Conservation (phyloP, 2,888 invertebrate genomes). For the Gisinianus flammeolus region DNA sequence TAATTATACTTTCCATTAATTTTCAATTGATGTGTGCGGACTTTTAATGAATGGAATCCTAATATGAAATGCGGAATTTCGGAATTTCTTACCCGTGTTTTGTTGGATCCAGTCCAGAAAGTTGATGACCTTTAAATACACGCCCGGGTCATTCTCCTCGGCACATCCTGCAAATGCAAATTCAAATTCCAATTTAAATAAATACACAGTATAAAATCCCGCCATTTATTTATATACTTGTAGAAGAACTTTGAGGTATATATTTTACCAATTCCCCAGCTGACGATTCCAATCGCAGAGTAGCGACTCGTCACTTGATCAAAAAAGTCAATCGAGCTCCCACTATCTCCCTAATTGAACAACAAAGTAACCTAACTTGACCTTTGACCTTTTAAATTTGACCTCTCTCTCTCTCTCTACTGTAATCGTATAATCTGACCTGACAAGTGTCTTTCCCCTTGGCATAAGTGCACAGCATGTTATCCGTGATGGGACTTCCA, state of each 20-base stretch:
- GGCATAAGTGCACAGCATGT: constrained; percentile 43
- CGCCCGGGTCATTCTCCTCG: constrained; percentile 46
- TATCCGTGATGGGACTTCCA: constrained; percentile 2
- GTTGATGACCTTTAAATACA: constrained; percentile 48
- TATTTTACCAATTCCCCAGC: constrained; percentile 42
- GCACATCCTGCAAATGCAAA: constrained; percentile 40
- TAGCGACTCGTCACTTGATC: constrained; percentile 43
- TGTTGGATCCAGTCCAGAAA: constrained; percentile 49
- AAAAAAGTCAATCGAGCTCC: constrained; percentile 52
- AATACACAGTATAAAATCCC: too few relatives aligned
- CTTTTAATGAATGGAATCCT: too few relatives aligned
- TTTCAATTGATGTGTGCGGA: too few relatives aligned
- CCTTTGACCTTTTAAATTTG: background rate
- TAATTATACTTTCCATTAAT: too few relatives aligned
- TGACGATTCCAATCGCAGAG: constrained; percentile 52
- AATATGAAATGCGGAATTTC: background rate
- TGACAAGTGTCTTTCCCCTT: constrained; percentile 44
- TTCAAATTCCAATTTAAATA: too few relatives aligned
- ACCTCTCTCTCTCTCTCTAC: background rate
- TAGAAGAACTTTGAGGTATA: too few relatives aligned
- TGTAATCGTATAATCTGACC: background rate
- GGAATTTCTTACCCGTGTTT: background rate
- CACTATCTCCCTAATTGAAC: constrained; percentile 49
- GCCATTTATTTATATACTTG: too few relatives aligned
- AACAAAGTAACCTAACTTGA: background rate